Conservation (phyloP, 2,113 vertebrate genomes). For the Geococcyx californianus region DNA sequence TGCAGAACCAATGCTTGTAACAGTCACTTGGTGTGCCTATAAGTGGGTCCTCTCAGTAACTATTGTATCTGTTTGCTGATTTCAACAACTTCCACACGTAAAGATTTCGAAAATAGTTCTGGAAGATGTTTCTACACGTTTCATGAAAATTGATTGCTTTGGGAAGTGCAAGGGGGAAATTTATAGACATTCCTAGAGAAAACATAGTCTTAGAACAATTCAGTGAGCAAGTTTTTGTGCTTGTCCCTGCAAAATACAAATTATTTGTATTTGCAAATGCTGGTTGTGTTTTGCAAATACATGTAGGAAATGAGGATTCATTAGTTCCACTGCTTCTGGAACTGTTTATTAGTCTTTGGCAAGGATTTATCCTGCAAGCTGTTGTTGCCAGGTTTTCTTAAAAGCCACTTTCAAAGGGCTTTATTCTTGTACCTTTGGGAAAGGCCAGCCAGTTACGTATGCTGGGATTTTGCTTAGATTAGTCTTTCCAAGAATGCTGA, state of each 20-base stretch:
- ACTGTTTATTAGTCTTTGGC: constrained; percentile 49
- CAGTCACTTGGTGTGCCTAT: neutral
- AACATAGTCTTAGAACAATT: neutral
- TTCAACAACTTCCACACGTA: neutral
- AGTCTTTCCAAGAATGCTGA: constrained; percentile 20
- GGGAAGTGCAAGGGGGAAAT: neutral
- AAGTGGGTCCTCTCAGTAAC: neutral
- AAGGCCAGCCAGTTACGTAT: neutral
- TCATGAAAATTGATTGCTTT: neutral
- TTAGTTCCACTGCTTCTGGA: constrained; percentile 14
- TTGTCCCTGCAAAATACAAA: neutral
- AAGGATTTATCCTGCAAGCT: neutral
- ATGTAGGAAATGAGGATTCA: neutral
- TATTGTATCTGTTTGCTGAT: neutral
- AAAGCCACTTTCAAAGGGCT: constrained; percentile 4
- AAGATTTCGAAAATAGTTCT: neutral
- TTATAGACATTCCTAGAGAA: neutral
- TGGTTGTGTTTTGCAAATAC: constrained; percentile 12
- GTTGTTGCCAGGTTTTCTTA: constrained; percentile 35
- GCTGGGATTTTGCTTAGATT: constrained; percentile 2
- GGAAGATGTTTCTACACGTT: neutral
- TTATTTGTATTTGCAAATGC: constrained; percentile 1
- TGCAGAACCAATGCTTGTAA: neutral
- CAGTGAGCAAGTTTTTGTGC: neutral
- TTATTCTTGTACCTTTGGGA: constrained; percentile 23